A percentile compares a stretch with the other conserved stretches of the same genome.
These are phyloP conservation scores for Forbesichthys papilliferus DNA, from an alignment of 2,113 vertebrate species.

Conservation along the genomic window DNA sequence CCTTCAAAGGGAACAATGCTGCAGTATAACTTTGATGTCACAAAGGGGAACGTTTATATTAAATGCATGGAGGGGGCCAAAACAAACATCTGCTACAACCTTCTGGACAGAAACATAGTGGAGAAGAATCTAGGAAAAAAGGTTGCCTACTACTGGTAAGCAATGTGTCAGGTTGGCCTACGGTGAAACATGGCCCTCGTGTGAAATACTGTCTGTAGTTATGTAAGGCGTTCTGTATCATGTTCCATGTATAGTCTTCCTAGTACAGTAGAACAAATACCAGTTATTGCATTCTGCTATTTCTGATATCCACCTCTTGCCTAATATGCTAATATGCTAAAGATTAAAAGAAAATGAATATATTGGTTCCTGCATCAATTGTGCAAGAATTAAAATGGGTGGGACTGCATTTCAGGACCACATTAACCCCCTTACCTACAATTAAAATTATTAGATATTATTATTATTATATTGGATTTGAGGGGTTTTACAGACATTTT, in stretches of 20 bases:
- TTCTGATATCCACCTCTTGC: neutral
- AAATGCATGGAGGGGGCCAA: slow-evolving; percentile 83
- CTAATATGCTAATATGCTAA: neutral
- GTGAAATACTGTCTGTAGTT: slow-evolving; percentile 17
- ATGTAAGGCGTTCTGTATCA: slow-evolving; percentile 44
- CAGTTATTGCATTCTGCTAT: slow-evolving; percentile 8
- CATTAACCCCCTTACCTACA: too few species aligned
- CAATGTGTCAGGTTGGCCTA: neutral
- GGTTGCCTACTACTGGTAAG: slow-evolving; percentile 83
- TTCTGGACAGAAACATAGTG: slow-evolving; percentile 78
- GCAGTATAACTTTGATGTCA: slow-evolving; percentile 81
- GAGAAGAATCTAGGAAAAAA: slow-evolving; percentile 75
- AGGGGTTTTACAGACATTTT: neutral
- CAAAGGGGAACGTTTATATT: slow-evolving; percentile 74
- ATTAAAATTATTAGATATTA: neutral
- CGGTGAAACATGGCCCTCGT: slow-evolving; percentile 24
- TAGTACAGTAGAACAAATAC: slow-evolving; percentile 33
- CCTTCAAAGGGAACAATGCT: slow-evolving; percentile 71
- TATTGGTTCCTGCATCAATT: neutral
- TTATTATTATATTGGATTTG: neutral
- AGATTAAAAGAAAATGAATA: neutral
- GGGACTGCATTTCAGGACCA: too few species aligned
- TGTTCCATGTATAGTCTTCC: slow-evolving; percentile 17
- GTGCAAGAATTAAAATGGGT: neutral
- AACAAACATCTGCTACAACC: slow-evolving; percentile 84